Evolutionary conservation across 2,888 invertebrate species (phyloP).

Genomic region (Hymenopus coronatus): DNA sequence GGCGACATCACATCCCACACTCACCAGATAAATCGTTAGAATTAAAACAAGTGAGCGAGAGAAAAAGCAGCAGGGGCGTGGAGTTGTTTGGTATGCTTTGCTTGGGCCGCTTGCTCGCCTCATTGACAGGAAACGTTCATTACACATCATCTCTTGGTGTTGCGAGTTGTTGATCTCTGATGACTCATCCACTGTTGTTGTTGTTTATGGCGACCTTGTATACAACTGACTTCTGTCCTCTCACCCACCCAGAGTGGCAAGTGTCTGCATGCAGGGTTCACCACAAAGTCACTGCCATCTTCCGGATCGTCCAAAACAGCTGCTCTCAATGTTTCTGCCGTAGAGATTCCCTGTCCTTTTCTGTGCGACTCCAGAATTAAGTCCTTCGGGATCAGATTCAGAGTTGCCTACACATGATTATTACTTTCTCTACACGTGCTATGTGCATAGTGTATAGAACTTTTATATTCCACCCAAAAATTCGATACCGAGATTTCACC

Average conservation of each 20-base stretch:
- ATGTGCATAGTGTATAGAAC: too few species aligned
- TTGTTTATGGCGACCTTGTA: background rate
- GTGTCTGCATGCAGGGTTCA: background rate
- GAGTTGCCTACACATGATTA: too few species aligned
- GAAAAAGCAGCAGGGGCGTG: background rate
- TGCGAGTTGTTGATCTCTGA: constrained; percentile 5
- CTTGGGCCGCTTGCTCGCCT: background rate
- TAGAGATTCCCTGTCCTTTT: too few species aligned
- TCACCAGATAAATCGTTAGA: background rate
- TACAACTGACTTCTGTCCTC: background rate
- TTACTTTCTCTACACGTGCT: too few species aligned
- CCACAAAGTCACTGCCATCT: background rate
- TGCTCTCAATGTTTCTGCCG: background rate
- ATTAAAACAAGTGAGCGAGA: background rate
- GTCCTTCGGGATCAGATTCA: too few species aligned
- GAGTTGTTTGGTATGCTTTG: constrained; percentile 2
- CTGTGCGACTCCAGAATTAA: too few species aligned
- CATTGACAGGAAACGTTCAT: constrained; percentile 13
- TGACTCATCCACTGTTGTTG: background rate
- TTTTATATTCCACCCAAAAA: too few species aligned
- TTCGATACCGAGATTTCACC: too few species aligned
- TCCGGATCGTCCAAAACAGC: background rate
- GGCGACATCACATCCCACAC: background rate
- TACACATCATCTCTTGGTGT: background rate
- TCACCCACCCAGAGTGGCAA: background rate